Conservation (phyloP, 2,113 vertebrate species). For the Andinoacara biseriatus region DNA sequence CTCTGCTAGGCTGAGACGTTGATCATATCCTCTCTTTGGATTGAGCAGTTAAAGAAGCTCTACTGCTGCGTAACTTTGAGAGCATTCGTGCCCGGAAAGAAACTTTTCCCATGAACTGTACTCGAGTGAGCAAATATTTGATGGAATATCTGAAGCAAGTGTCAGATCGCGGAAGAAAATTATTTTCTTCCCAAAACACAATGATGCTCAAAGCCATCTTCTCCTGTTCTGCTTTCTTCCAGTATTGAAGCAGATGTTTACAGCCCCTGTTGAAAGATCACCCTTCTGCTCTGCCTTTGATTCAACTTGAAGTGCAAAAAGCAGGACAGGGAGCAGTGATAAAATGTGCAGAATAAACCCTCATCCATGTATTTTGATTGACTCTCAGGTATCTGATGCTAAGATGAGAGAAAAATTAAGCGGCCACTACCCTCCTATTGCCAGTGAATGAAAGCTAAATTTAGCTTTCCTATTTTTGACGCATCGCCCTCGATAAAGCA, state of each 20-base stretch:
- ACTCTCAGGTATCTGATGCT: background rate
- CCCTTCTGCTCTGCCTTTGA: background rate
- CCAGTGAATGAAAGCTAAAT: slow-evolving; percentile 38
- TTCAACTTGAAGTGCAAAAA: background rate
- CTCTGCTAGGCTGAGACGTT: background rate
- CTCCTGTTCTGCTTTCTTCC: no score
- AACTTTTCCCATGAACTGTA: background rate
- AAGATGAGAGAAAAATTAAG: slow-evolving; percentile 10
- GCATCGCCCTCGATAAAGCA: slow-evolving; percentile 32
- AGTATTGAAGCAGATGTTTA: background rate
- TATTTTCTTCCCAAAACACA: no score
- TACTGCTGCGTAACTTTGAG: background rate
- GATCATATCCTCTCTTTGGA: background rate
- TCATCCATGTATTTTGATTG: background rate
- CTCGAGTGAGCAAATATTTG: background rate
- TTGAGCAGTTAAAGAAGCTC: background rate
- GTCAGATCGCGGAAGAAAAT: no score
- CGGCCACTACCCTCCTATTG: background rate
- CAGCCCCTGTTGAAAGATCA: background rate
- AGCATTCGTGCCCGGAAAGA: background rate
- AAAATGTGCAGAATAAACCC: fast-evolving
- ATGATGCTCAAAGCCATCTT: no score
- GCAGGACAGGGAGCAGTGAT: background rate
- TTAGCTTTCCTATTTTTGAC: slow-evolving; percentile 57
- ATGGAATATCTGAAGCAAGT: background rate